A percentile compares a stretch with the other conserved stretches of the same genome.
These are phyloP conservation scores for Dexiosoma caninum DNA, from an alignment of 2,888 invertebrate species.

Conservation along the genomic window DNA sequence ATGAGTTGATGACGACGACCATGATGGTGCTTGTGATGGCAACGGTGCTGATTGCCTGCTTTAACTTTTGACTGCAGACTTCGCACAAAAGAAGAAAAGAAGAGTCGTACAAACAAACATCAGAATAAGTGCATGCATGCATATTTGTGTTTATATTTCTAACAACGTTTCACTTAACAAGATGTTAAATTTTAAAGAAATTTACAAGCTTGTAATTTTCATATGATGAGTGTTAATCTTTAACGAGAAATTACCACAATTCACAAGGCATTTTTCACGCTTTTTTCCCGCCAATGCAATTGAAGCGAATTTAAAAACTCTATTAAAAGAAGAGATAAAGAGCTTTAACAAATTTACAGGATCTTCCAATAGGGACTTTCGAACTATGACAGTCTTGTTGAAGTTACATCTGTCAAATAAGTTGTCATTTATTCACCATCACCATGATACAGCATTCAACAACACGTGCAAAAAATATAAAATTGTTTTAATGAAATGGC, in stretches of 20 bases:
- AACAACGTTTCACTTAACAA: slow-evolving; percentile 38
- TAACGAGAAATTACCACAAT: slow-evolving; percentile 17
- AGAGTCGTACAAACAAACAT: background rate
- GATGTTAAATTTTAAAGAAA: slow-evolving; percentile 43
- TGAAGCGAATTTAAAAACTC: background rate
- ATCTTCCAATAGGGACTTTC: no score
- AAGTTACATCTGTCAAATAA: no score
- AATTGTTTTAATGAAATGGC: no score
- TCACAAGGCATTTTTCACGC: background rate
- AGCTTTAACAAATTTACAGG: background rate
- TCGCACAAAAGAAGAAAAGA: background rate
- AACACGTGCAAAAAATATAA: background rate
- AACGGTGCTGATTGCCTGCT: background rate
- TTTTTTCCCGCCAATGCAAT: background rate
- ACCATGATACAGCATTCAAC: no score
- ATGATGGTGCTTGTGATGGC: background rate
- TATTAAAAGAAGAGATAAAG: background rate
- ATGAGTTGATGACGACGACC: slow-evolving; percentile 9
- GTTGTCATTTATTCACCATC: no score
- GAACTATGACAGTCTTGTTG: no score
- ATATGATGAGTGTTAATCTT: slow-evolving; percentile 45
- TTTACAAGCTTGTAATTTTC: slow-evolving; percentile 43
- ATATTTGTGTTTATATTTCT: background rate
- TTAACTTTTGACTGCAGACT: background rate
- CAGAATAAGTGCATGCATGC: background rate